Base-by-base conservation (phyloP, 30 jellyfish, hydroid and myxozoan genomes). In the Sanderia malayensis region DNA sequence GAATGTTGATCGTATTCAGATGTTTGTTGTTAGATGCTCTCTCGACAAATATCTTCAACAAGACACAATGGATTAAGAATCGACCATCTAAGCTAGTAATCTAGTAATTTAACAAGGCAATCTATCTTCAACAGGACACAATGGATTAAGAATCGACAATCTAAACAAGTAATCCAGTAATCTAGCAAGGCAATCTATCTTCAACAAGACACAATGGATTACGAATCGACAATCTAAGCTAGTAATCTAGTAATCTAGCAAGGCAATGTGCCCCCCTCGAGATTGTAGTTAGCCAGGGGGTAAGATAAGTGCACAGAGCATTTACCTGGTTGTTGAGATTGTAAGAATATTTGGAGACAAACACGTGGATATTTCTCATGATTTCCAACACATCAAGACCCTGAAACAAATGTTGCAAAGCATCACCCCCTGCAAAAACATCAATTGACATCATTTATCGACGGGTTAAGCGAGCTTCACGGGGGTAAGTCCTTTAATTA, bases 1-100 rank as follows among this genome's bases (percentile, higher is more conserved):
- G 96, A 78, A 92, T 92, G 88, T 92, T 92, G 67, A 92, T 92
- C 0, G 98, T 92, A 78, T 92, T 92, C 33, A 92, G 69, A 65
- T 92, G 98, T 61, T 92, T 92, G 74, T 84, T 92, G 82, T 92
- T 92, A 1, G 98, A 92, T 18, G 98, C 98, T 30, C 98, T 75
- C 44, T 92, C 98, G 28, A 92, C 96, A 61, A 92, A 92, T 9
- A 92, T 92, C 98, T 92, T 44, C 17, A 18, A 65, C 57, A 28
- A 32, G 7, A 67, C 15, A 41, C 64, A 15, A 49, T 2, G 18
- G 55, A 41, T 15, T 49, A 19, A 49, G 64, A 4, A 18, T 18
- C 25, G 27, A 49, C 8, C 23, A 49, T 24, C 64, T 49, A 19
- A 49, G 18, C 23, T 9, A 49, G 24, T 4, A 37, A 37, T 37